Evolutionary conservation across 2,113 vertebrate species (phyloP).

Genomic region (Pavo muticus): DNA sequence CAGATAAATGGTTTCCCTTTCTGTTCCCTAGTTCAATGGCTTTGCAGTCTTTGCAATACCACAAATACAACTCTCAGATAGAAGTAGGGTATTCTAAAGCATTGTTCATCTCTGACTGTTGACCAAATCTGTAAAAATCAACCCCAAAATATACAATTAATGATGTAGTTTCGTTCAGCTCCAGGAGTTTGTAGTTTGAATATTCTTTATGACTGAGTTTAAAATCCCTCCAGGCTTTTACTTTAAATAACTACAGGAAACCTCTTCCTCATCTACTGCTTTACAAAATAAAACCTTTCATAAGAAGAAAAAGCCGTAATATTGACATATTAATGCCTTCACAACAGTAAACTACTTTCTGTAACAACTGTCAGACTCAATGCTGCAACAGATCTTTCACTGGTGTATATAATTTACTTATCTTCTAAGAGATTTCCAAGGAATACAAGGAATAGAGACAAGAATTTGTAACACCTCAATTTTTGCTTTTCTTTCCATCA

Average conservation of each 20-base stretch:
- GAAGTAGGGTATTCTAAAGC: background rate
- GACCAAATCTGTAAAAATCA: background rate
- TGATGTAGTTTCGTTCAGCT: background rate
- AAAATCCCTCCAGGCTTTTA: background rate
- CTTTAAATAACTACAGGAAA: background rate
- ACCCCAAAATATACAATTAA: background rate
- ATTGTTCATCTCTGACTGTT: background rate
- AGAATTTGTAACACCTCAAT: background rate
- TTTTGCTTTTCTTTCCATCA: background rate
- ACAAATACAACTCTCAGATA: background rate
- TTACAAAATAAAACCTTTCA: background rate
- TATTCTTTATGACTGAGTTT: background rate
- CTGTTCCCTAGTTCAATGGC: background rate
- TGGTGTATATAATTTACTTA: background rate
- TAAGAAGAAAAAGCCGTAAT: background rate
- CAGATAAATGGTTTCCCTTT: background rate
- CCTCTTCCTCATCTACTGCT: background rate
- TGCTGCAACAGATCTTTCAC: background rate
- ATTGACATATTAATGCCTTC: background rate
- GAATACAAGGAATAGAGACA: background rate
- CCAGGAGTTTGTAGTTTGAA: background rate
- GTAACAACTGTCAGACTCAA: background rate
- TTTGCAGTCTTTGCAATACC: background rate
- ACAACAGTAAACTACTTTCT: background rate
- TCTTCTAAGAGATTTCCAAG: background rate